A percentile compares a stretch with the other conserved stretches of the same genome.
Conservation (phyloP, 2,113 vertebrate species). For the Cyanoramphus novaezelandiae region DNA sequence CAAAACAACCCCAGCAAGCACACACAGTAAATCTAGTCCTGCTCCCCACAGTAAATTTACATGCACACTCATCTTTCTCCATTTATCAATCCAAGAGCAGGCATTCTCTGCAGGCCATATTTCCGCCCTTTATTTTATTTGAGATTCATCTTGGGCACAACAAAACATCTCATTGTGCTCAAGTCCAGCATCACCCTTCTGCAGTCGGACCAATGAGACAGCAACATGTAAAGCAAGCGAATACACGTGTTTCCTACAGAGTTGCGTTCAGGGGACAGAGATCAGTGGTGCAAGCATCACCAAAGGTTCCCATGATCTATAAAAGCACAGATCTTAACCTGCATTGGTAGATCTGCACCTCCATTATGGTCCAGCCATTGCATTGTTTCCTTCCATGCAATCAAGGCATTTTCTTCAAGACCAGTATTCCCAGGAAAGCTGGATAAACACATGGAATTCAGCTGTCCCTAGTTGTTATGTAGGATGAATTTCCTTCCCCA, state of each 20-base stretch:
- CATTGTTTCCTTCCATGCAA: background rate
- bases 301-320: background rate
- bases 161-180: background rate
- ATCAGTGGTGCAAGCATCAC: background rate
- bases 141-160: background rate
- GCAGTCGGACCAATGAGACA: background rate
- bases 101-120: background rate
- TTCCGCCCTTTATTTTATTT: background rate
- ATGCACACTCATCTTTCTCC: background rate
- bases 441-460: background rate
- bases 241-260: accelerated
- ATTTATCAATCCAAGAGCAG: background rate
- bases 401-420: background rate
- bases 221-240: background rate
- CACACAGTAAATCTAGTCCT: background rate
- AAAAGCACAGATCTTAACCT: background rate
- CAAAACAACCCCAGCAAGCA: too few species aligned
- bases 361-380: accelerated
- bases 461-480: background rate
- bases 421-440: background rate
- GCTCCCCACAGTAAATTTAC: background rate
- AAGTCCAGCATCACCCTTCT: background rate
- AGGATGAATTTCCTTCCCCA: background rate
- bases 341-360: background rate
- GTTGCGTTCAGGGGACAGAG: background rate